A percentile compares a stretch with the other conserved stretches of the same genome.
Evolutionary conservation across 2,113 vertebrate genomes (phyloP).

Genomic region (Thryonomys swinderianus): DNA sequence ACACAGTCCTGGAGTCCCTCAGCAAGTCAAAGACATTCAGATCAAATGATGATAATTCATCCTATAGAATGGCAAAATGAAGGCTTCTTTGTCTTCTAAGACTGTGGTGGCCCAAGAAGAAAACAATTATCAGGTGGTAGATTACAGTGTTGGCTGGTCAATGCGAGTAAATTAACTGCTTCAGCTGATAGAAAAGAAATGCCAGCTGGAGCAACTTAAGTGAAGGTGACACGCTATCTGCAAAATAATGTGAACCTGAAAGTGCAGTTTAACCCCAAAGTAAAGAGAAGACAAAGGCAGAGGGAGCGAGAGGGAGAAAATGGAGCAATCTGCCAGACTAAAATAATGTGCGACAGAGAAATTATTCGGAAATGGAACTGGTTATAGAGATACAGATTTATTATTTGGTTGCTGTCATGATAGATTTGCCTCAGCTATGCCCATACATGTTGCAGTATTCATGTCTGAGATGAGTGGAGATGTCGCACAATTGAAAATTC

Average conservation of each 20-base stretch:
- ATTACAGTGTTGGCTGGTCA: constrained; percentile 85
- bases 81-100: constrained; percentile 47
- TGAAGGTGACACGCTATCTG: constrained; percentile 86
- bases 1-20: constrained; percentile 57
- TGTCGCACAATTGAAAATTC: constrained; percentile 70
- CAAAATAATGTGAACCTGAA: constrained; percentile 84
- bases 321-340: constrained; percentile 82
- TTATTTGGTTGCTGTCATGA: constrained; percentile 87
- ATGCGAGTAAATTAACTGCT: constrained; percentile 88
- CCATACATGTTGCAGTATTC: constrained; percentile 75
- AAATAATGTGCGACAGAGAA: constrained; percentile 85
- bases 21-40: constrained; percentile 76
- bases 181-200: constrained; percentile 82
- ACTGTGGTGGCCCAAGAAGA: constrained; percentile 73
- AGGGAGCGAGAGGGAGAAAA: constrained; percentile 57
- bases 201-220: constrained; percentile 81
- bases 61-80: constrained; percentile 71
- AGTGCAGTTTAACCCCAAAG: constrained; percentile 83
- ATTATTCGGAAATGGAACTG: constrained; percentile 87
- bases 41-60: constrained; percentile 80
- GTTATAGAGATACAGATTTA: constrained; percentile 85
- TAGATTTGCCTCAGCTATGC: constrained; percentile 82
- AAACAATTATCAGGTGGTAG: constrained; percentile 84
- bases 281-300: constrained; percentile 65
- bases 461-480: constrained; percentile 70